A percentile compares a stretch with the other conserved stretches of the same genome.
These are phyloP conservation scores for Callaeas wilsoni DNA, from an alignment of 2,113 vertebrate species.

Conservation along the genomic window DNA sequence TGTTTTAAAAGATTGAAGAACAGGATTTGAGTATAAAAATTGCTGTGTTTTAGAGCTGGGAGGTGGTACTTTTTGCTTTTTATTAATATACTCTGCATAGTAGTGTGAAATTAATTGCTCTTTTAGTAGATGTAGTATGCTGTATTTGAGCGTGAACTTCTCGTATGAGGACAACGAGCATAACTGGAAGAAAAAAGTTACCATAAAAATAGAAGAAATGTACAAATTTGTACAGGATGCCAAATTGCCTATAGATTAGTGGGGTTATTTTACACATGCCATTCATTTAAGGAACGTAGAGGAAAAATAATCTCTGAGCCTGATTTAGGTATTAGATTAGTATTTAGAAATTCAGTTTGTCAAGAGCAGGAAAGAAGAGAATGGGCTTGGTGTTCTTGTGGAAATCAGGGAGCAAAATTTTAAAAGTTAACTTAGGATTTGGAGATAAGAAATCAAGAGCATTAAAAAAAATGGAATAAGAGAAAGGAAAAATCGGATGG, in stretches of 20 bases:
- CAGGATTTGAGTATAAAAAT: neutral
- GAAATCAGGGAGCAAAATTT: neutral
- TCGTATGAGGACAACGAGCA: neutral
- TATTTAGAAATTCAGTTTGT: neutral
- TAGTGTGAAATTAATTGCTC: neutral
- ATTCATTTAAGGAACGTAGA: neutral
- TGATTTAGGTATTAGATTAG: neutral
- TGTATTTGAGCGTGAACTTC: neutral
- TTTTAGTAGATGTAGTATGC: neutral
- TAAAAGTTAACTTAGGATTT: neutral
- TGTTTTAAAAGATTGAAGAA: neutral
- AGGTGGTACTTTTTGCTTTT: neutral
- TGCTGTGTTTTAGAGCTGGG: neutral
- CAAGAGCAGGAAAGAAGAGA: neutral
- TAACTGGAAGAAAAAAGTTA: neutral
- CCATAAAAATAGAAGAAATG: neutral
- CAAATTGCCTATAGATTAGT: neutral
- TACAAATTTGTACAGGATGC: neutral
- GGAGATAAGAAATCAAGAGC: neutral
- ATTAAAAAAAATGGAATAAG: neutral
- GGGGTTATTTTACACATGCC: neutral
- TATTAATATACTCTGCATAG: neutral
- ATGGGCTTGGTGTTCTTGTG: neutral
- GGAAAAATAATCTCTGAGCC: neutral
- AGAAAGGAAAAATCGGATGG: neutral